Conservation (phyloP, 1,140 invertebrate species). For the Neodiprion virginianus region DNA sequence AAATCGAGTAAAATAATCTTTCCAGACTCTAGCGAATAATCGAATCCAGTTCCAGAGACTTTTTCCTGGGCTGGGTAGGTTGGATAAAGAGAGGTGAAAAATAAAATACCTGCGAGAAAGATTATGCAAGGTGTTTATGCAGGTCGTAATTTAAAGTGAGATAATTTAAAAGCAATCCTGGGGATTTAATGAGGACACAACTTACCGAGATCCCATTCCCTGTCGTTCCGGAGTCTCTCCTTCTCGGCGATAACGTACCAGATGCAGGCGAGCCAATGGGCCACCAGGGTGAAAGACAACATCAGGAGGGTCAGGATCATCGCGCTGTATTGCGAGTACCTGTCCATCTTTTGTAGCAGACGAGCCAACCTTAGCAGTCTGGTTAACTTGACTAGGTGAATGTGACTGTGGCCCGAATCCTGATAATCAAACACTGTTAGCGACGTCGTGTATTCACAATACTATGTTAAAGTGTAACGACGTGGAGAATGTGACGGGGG, state of each 20-base stretch:
- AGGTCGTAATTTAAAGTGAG: too few relatives aligned
- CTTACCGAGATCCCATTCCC: constrained; percentile 82
- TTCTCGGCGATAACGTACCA: constrained; percentile 97
- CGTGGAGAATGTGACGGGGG: too few relatives aligned
- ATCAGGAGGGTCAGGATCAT: constrained; percentile 95
- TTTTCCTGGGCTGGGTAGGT: too few relatives aligned
- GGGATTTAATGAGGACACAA: constrained; percentile 12
- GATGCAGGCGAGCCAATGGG: constrained; percentile 99
- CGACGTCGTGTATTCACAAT: too few relatives aligned
- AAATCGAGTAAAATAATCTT: too few relatives aligned
- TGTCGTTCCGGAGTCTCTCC: constrained; percentile 75
- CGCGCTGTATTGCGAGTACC: constrained; percentile 96
- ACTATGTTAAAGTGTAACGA: too few relatives aligned
- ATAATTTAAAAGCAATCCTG: not conserved
- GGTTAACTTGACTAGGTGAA: constrained; percentile 95
- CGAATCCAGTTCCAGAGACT: not conserved
- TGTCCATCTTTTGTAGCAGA: constrained; percentile 96
- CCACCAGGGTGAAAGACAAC: constrained; percentile 94
- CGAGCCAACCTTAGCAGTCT: constrained; percentile 89
- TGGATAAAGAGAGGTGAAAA: too few relatives aligned
- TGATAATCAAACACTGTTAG: constrained; percentile 46
- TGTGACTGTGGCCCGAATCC: constrained; percentile 78
- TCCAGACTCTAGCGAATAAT: not conserved
- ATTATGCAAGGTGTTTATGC: too few relatives aligned
- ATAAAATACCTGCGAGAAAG: too few relatives aligned